These are phyloP conservation scores for Cebidichthys violaceus DNA, from an alignment of 2,113 vertebrate species.

Conservation along the genomic window DNA sequence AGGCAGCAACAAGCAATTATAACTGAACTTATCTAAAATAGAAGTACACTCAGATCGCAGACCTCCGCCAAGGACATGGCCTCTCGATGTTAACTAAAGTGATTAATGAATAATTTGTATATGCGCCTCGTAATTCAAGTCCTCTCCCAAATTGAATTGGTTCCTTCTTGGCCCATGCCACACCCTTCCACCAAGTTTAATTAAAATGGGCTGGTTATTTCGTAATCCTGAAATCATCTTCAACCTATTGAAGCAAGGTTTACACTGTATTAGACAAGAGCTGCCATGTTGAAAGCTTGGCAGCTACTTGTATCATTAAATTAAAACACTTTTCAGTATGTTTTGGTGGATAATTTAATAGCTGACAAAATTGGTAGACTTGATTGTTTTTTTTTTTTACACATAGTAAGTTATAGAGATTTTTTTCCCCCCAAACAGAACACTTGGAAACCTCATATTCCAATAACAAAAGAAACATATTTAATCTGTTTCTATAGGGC, in stretches of 20 bases:
- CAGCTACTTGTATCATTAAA: constrained; percentile 4
- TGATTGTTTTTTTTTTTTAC: neutral
- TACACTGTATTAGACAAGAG: neutral
- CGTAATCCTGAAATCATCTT: neutral
- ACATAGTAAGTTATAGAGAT: neutral
- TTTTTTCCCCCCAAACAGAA: neutral
- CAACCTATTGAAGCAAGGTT: neutral
- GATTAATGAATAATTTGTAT: too few relatives aligned
- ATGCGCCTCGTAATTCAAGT: too few relatives aligned
- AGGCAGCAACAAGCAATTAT: constrained; percentile 2
- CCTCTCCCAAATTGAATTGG: too few relatives aligned
- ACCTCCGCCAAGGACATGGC: too few relatives aligned
- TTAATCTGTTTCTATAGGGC: constrained; percentile 20
- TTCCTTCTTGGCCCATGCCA: neutral
- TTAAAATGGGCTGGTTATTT: too few relatives aligned
- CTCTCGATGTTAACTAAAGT: too few relatives aligned
- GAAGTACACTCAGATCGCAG: neutral
- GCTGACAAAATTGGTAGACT: neutral
- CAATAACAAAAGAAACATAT: constrained; percentile 2
- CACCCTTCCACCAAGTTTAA: neutral
- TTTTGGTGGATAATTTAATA: neutral
- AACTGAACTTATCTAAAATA: neutral
- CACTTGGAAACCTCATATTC: neutral
- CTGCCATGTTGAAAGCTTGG: neutral
- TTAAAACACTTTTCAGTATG: neutral